These are phyloP conservation scores for Gerris lacustris DNA, from an alignment of 2,888 invertebrate genomes.

Conservation along the genomic window DNA sequence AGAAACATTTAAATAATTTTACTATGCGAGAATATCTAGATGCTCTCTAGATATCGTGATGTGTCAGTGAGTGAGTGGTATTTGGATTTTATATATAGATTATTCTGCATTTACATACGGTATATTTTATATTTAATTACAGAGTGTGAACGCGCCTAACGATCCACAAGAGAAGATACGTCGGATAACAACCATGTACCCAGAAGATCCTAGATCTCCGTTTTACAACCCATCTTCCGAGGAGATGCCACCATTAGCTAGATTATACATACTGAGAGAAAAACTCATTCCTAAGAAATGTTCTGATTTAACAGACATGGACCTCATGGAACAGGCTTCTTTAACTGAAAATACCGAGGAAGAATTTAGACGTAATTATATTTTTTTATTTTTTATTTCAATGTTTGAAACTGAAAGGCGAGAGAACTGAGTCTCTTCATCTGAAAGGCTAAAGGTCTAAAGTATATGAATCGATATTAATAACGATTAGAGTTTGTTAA, in stretches of 20 bases:
- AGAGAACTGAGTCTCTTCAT: neutral
- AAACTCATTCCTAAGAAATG: constrained; percentile 32
- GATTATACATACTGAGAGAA: constrained; percentile 61
- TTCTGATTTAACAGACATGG: constrained; percentile 31
- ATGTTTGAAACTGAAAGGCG: neutral
- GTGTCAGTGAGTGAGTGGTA: no score
- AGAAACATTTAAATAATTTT: no score
- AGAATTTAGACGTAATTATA: constrained; percentile 51
- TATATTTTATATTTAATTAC: constrained; percentile 18
- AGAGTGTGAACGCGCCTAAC: constrained; percentile 70
- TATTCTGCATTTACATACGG: no score
- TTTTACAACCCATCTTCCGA: constrained; percentile 64
- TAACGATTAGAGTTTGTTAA: no score
- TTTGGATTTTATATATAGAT: no score
- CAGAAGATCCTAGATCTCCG: constrained; percentile 81
- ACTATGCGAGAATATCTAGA: no score
- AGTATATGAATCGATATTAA: no score
- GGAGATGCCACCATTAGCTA: constrained; percentile 73
- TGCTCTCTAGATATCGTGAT: no score
- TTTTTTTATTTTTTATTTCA: neutral
- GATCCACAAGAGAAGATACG: constrained; percentile 71
- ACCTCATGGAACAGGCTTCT: constrained; percentile 29
- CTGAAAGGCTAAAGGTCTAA: neutral
- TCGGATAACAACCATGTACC: constrained; percentile 78
- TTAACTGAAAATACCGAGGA: constrained; percentile 56